phyloP scores from a whole-genome alignment of 2,113 vertebrate genomes.

The Campylomormyrus numenius region DNA sequence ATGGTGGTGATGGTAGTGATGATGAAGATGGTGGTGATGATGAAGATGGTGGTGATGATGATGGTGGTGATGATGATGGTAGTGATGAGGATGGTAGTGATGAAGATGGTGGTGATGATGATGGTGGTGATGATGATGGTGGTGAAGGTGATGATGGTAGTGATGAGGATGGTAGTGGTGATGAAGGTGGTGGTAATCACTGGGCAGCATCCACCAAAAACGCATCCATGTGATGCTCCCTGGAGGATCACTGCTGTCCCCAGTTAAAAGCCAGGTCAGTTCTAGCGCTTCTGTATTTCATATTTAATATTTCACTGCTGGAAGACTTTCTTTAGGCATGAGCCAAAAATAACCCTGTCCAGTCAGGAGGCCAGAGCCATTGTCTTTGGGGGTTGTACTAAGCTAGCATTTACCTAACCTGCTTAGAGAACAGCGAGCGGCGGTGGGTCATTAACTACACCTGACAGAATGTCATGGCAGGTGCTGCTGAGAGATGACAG shows the following conservation, averaged over 20 bases:
- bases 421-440: neutral
- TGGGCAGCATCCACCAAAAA: neutral
- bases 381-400: neutral
- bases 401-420: neutral
- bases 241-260: neutral
- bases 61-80: too few species aligned
- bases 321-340: neutral
- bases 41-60: too few species aligned
- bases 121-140: too few species aligned
- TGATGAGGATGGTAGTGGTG: too few species aligned
- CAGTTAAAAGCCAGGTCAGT: neutral
- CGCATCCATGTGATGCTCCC: neutral
- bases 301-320: neutral
- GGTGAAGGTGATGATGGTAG: too few species aligned
- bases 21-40: too few species aligned
- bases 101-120: too few species aligned
- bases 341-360: neutral
- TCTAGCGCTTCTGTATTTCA: neutral
- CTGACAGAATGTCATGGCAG: neutral
- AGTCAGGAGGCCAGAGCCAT: neutral
- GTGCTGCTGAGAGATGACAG: neutral
- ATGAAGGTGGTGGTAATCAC: neutral
- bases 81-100: fast-evolving
- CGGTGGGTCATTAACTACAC: neutral
- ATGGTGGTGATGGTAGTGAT: fast-evolving